phyloP scores from a whole-genome alignment of 2,113 vertebrate species.

The Anoplopoma fimbria region DNA sequence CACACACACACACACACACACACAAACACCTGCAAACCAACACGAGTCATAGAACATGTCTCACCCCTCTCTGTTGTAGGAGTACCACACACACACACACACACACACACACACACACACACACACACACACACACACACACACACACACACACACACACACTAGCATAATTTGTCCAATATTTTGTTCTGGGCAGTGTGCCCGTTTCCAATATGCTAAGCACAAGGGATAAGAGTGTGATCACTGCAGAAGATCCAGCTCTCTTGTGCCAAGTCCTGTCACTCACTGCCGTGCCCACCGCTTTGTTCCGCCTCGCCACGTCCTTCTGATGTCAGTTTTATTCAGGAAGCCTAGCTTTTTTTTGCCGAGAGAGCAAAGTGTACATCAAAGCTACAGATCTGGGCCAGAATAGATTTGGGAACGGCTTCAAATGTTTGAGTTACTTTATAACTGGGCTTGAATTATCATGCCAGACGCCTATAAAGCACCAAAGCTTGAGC shows the following conservation, averaged over 20 bases:
- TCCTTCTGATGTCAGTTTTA: slow-evolving; percentile 61
- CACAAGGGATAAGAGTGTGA: slow-evolving; percentile 73
- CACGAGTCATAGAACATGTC: slow-evolving; percentile 20
- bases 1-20: too few species aligned
- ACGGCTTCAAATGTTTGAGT: slow-evolving; percentile 41
- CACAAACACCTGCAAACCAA: slow-evolving; percentile 33
- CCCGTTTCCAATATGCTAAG: slow-evolving; percentile 77
- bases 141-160: slow-evolving; percentile 24
- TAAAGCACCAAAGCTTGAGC: slow-evolving; percentile 21
- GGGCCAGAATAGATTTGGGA: slow-evolving; percentile 54
- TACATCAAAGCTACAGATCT: slow-evolving; percentile 51
- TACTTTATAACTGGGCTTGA: slow-evolving; percentile 23
- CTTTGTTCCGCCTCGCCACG: slow-evolving; percentile 62
- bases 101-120: slow-evolving; percentile 24
- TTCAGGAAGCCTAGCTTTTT: slow-evolving; percentile 49
- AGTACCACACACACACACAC: slow-evolving; percentile 16
- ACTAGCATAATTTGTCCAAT: slow-evolving; percentile 70
- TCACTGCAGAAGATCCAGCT: slow-evolving; percentile 71
- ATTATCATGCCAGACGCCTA: slow-evolving; percentile 1
- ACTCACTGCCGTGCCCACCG: slow-evolving; percentile 67
- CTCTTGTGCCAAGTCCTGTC: slow-evolving; percentile 69
- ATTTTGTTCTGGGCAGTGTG: slow-evolving; percentile 76
- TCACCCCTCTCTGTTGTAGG: slow-evolving; percentile 45
- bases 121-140: slow-evolving; percentile 1
- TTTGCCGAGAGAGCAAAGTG: slow-evolving; percentile 45